phyloP scores from a whole-genome alignment of 2,113 vertebrate genomes.

The Ceyx margarethae region DNA sequence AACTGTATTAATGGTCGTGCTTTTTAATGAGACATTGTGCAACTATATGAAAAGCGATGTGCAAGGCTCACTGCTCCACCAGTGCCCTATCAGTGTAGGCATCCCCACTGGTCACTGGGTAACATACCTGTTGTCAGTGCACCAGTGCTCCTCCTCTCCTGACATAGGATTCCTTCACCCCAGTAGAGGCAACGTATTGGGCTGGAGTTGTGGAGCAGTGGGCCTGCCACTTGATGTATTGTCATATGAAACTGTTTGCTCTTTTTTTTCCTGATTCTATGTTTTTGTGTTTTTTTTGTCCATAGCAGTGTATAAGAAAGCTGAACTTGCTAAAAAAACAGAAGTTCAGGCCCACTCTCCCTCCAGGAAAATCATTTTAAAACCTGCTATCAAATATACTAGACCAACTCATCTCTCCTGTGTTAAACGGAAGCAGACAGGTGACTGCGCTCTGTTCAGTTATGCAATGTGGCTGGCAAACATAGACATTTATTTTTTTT shows the following conservation, averaged over 20 bases:
- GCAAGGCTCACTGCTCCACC: slow-evolving; percentile 47
- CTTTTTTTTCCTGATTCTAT: slow-evolving; percentile 75
- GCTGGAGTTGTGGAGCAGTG: slow-evolving; percentile 26
- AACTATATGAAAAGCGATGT: neutral
- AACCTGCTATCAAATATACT: slow-evolving; percentile 90
- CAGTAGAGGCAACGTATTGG: rapidly evolving
- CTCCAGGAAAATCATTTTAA: slow-evolving; percentile 92
- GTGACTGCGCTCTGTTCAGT: slow-evolving; percentile 84
- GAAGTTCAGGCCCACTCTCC: slow-evolving; percentile 94
- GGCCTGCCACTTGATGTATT: slow-evolving; percentile 23
- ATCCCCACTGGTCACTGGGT: neutral
- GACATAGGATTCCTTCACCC: neutral
- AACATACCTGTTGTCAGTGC: neutral
- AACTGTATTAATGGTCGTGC: neutral
- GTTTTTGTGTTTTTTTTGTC: slow-evolving; percentile 79
- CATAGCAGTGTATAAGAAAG: slow-evolving; percentile 95
- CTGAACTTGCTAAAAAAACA: slow-evolving; percentile 95
- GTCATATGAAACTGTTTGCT: slow-evolving; percentile 58
- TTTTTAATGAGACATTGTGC: slow-evolving; percentile 35
- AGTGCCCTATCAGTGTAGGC: neutral
- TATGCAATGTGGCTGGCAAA: slow-evolving; percentile 87
- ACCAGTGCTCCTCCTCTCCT: neutral
- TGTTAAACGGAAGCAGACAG: slow-evolving; percentile 97
- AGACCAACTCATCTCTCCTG: slow-evolving; percentile 94
- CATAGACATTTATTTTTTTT: slow-evolving; percentile 75